Percentiles rank a stretch among this genome's conserved stretches.
phyloP scores from a whole-genome alignment of 2,797 vertebrate species.

The Lutjanus argentimaculatus region DNA sequence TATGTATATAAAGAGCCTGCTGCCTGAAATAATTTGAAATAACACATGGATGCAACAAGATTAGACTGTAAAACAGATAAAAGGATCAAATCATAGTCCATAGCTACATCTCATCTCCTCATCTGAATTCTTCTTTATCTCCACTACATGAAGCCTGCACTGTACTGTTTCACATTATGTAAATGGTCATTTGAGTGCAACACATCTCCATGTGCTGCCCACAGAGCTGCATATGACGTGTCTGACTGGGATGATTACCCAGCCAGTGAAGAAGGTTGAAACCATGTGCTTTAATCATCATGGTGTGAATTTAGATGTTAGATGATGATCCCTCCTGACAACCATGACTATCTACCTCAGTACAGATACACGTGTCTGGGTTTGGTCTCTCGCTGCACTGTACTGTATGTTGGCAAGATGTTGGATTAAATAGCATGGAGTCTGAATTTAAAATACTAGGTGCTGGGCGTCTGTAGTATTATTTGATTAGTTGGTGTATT shows the following conservation, averaged over 20 bases:
- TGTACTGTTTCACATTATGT: slow-evolving; percentile 33
- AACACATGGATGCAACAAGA: slow-evolving; percentile 41
- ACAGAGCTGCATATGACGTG: slow-evolving; percentile 23
- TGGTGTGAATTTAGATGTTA: slow-evolving; percentile 34
- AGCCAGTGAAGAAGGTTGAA: slow-evolving; percentile 38
- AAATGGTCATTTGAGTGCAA: slow-evolving; percentile 27
- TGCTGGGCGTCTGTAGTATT: slow-evolving; percentile 9
- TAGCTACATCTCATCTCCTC: slow-evolving; percentile 36
- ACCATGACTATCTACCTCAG: slow-evolving; percentile 72
- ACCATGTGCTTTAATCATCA: slow-evolving; percentile 51
- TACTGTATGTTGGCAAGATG: slow-evolving; percentile 42
- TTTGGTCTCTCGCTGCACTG: slow-evolving; percentile 49
- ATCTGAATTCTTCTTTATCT: slow-evolving; percentile 36
- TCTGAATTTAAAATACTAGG: slow-evolving; percentile 41
- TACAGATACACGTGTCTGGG: slow-evolving; percentile 49
- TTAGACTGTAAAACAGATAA: slow-evolving; percentile 35
- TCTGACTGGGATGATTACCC: slow-evolving; percentile 43
- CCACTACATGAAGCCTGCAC: slow-evolving; percentile 4
- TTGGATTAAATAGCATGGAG: slow-evolving; percentile 9
- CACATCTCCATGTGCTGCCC: slow-evolving; percentile 20
- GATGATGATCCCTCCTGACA: slow-evolving; percentile 63
- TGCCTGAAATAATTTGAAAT: not conserved
- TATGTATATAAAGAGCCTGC: not conserved
- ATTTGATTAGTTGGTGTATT: slow-evolving; percentile 3
- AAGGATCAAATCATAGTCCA: slow-evolving; percentile 2